Percentiles rank a stretch among this genome's conserved stretches.
Conservation (phyloP, 2,888 invertebrate genomes). For the Rhamnusium bicolor region DNA sequence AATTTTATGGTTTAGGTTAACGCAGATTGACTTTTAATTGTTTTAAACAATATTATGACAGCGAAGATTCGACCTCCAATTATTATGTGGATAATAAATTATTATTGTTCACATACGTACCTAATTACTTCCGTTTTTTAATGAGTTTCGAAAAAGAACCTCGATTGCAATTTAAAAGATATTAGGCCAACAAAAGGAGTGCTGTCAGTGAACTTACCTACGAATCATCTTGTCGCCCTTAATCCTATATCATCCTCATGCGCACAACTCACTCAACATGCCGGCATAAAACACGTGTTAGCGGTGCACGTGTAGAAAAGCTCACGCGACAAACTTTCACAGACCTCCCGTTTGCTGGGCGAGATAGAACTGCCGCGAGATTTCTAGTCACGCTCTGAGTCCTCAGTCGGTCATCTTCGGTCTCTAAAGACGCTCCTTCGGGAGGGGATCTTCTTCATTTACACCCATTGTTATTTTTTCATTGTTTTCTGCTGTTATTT, state of each 20-base stretch:
- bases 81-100: too few species aligned
- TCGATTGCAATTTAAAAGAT: not conserved
- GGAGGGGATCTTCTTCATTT: constrained; percentile 56
- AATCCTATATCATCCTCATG: constrained; percentile 51
- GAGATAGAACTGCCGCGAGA: constrained; percentile 66
- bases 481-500: constrained; percentile 34
- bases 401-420: constrained; percentile 67
- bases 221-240: constrained; percentile 56
- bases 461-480: constrained; percentile 48
- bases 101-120: too few species aligned
- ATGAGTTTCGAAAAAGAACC: not conserved
- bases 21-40: too few species aligned
- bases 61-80: too few species aligned
- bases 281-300: constrained; percentile 60
- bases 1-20: too few species aligned
- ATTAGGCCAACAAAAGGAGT: not conserved
- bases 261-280: constrained; percentile 47
- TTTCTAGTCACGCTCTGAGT: constrained; percentile 62
- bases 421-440: constrained; percentile 59
- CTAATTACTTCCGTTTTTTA: not conserved
- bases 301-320: constrained; percentile 61
- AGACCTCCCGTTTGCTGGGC: constrained; percentile 63
- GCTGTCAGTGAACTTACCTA: constrained; percentile 43
- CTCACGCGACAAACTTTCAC: constrained; percentile 63
- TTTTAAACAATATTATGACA: too few species aligned